These are phyloP conservation scores for Manacus vitellinus DNA, from an alignment of 2,113 vertebrate genomes.

Conservation along the genomic window DNA sequence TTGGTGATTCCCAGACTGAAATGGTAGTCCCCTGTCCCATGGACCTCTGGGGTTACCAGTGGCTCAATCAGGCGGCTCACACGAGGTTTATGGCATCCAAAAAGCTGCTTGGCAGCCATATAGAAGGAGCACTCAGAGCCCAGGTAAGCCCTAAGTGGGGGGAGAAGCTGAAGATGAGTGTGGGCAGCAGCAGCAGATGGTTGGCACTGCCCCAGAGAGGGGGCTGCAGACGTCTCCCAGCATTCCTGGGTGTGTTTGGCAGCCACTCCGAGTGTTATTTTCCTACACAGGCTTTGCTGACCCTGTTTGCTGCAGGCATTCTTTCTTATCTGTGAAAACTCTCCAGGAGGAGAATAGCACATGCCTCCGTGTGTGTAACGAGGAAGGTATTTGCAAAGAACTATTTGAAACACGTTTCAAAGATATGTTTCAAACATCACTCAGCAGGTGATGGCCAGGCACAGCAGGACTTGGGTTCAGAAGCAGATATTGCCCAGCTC, in stretches of 20 bases:
- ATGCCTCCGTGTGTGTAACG: background rate
- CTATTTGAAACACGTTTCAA: conserved; percentile 37
- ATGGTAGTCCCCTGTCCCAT: rapidly evolving
- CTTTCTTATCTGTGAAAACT: conserved; percentile 30
- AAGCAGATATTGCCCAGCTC: background rate
- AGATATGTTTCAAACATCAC: background rate
- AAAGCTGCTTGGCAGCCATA: background rate
- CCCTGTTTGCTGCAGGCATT: background rate
- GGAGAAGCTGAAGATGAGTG: background rate
- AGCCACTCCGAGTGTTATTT: background rate
- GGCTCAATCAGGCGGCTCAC: background rate
- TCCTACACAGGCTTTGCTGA: background rate
- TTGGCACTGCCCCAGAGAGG: background rate
- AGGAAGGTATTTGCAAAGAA: conserved; percentile 36
- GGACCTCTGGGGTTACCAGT: background rate
- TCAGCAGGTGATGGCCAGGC: background rate
- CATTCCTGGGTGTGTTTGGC: background rate
- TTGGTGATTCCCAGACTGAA: background rate
- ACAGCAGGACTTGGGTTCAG: background rate
- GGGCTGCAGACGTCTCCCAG: background rate
- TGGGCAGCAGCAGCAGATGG: background rate
- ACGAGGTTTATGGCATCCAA: background rate
- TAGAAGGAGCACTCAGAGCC: background rate
- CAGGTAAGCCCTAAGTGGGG: background rate
- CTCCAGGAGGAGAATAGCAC: background rate